Conservation (phyloP, 2,888 invertebrate genomes). For the Ptilodon capucinus region DNA sequence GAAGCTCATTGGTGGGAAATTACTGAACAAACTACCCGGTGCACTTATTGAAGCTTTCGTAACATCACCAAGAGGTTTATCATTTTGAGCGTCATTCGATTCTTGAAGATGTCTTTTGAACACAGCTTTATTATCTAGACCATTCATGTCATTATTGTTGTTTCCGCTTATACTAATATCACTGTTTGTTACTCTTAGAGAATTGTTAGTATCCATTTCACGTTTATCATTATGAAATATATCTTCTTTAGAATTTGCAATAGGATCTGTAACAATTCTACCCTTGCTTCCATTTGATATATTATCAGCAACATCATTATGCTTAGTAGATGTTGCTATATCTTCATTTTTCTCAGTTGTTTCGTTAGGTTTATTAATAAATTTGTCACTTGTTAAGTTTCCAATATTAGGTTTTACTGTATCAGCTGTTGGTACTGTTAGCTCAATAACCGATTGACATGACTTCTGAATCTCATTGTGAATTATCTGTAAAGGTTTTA, state of each 20-base stretch:
- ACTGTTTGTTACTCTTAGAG: not conserved
- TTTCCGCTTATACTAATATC: not conserved
- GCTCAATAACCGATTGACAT: slow-evolving; percentile 1
- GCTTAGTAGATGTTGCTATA: not conserved
- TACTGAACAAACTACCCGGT: not conserved
- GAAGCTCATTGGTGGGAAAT: not conserved
- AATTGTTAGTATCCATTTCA: no score
- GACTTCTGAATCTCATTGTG: slow-evolving; percentile 1
- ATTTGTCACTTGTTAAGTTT: not conserved
- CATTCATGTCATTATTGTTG: not conserved
- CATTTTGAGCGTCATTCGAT: not conserved
- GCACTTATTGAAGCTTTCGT: not conserved
- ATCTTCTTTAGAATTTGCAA: no score
- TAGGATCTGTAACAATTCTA: not conserved
- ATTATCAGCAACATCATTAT: not conserved
- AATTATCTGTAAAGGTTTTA: slow-evolving; percentile 6
- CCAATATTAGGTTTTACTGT: not conserved
- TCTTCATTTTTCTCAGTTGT: not conserved
- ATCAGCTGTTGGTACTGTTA: not conserved
- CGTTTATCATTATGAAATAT: no score
- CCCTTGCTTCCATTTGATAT: not conserved
- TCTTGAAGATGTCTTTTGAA: not conserved
- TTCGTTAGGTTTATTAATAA: not conserved
- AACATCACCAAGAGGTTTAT: not conserved
- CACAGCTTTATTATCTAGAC: not conserved